Conservation (phyloP, 2,797 vertebrate genomes). For the Hephaestus fuliginosus region DNA sequence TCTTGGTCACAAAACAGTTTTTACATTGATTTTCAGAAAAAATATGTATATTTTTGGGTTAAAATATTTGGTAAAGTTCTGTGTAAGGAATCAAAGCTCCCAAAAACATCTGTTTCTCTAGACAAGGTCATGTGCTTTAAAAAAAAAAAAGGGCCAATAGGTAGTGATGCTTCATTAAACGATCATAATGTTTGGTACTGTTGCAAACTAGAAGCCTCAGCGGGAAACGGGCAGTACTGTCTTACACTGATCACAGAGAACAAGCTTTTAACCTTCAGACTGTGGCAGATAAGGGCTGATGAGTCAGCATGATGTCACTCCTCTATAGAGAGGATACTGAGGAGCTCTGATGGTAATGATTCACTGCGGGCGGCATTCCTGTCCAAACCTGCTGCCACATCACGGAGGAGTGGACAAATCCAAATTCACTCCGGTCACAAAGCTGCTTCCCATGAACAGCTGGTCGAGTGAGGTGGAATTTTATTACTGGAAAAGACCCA, state of each 20-base stretch:
- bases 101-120: no score
- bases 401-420: slow-evolving; percentile 43
- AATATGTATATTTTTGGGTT: neutral
- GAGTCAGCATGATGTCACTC: slow-evolving; percentile 76
- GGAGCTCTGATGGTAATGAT: slow-evolving; percentile 60
- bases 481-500: slow-evolving; percentile 76
- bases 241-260: slow-evolving; percentile 21
- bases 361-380: slow-evolving; percentile 71
- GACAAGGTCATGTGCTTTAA: neutral
- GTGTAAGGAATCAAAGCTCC: neutral
- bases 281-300: slow-evolving; percentile 65
- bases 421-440: slow-evolving; percentile 34
- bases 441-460: slow-evolving; percentile 71
- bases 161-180: neutral
- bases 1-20: neutral
- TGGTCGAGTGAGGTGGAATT: slow-evolving; percentile 66
- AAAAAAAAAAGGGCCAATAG: neutral
- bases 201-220: neutral
- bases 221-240: slow-evolving; percentile 5
- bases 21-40: no score
- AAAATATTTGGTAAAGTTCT: neutral
- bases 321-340: slow-evolving; percentile 49
- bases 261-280: slow-evolving; percentile 64
- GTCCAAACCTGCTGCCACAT: slow-evolving; percentile 69
- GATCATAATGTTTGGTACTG: neutral